Evolutionary conservation across 2,113 vertebrate species (phyloP).

Genomic region (Delphinus delphis): DNA sequence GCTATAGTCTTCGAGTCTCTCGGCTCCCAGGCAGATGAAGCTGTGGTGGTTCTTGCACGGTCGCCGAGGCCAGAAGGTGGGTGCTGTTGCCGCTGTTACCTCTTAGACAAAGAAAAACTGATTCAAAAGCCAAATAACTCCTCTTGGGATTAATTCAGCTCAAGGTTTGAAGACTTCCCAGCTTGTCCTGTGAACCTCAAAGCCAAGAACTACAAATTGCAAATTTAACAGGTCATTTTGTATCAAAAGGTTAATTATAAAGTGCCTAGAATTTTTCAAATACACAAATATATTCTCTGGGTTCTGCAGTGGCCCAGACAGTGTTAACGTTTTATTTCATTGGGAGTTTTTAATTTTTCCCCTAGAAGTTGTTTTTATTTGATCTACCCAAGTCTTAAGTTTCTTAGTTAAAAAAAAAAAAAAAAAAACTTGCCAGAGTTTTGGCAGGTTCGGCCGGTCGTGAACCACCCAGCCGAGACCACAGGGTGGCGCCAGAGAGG

Average conservation of each 20-base stretch:
- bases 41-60: neutral
- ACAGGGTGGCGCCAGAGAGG: slow-evolving; percentile 63
- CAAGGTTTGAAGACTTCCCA: neutral
- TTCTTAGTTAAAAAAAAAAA: neutral
- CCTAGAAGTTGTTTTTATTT: neutral
- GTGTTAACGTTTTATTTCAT: neutral
- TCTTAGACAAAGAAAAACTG: neutral
- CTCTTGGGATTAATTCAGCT: neutral
- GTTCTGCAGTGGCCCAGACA: neutral
- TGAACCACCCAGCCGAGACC: neutral
- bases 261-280: neutral
- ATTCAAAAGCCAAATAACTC: neutral
- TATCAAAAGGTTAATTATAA: neutral
- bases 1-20: accelerated
- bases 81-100: accelerated
- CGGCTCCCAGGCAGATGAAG: accelerated
- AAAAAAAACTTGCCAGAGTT: neutral
- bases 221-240: neutral
- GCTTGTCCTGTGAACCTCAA: neutral
- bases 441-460: neutral
- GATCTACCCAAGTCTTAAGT: neutral
- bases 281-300: neutral
- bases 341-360: neutral
- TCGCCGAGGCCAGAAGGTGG: accelerated
- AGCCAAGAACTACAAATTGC: neutral